A percentile compares a stretch with the other conserved stretches of the same genome.
Evolutionary conservation across 1,140 invertebrate species (phyloP).

Genomic region (Dinoponera quadriceps): DNA sequence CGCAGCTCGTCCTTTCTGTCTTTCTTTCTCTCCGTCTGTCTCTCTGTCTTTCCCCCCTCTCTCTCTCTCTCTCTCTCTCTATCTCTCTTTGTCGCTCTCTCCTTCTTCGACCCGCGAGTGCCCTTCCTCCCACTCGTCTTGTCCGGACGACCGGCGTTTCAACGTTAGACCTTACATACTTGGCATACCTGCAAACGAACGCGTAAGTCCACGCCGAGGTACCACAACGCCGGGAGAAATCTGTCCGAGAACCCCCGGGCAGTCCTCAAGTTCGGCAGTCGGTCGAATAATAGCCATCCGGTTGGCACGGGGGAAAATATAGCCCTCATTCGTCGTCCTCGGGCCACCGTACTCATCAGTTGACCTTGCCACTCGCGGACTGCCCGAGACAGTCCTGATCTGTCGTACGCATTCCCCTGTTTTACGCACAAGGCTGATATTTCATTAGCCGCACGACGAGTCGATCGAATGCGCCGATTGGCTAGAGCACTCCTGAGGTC

Average conservation of each 20-base stretch:
- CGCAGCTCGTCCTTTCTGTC: slow-evolving; percentile 43
- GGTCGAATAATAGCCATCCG: too few relatives aligned
- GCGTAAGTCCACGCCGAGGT: slow-evolving; percentile 67
- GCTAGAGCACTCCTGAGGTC: too few relatives aligned
- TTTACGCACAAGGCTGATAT: too few relatives aligned
- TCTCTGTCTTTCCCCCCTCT: slow-evolving; percentile 23
- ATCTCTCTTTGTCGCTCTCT: slow-evolving; percentile 16
- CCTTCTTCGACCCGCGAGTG: slow-evolving; percentile 59
- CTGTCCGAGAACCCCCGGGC: slow-evolving; percentile 52
- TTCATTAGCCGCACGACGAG: too few relatives aligned
- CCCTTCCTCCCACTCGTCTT: slow-evolving; percentile 72
- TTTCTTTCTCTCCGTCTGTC: slow-evolving; percentile 18
- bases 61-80: slow-evolving; percentile 38
- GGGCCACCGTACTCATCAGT: too few relatives aligned
- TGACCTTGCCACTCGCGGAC: too few relatives aligned
- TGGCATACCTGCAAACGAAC: slow-evolving; percentile 74
- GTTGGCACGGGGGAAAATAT: not conserved
- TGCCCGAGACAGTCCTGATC: too few relatives aligned
- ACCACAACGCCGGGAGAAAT: slow-evolving; percentile 54
- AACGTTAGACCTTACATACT: slow-evolving; percentile 75
- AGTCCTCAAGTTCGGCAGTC: not conserved
- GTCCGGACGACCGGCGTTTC: slow-evolving; percentile 66
- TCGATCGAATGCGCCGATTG: too few relatives aligned
- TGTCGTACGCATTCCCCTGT: too few relatives aligned
- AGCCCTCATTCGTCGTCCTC: not conserved